Percentiles rank a stretch among this genome's conserved stretches.
phyloP scores from a whole-genome alignment of 37 sponge, comb jelly and placozoan genomes.

The Agelas oroides region DNA sequence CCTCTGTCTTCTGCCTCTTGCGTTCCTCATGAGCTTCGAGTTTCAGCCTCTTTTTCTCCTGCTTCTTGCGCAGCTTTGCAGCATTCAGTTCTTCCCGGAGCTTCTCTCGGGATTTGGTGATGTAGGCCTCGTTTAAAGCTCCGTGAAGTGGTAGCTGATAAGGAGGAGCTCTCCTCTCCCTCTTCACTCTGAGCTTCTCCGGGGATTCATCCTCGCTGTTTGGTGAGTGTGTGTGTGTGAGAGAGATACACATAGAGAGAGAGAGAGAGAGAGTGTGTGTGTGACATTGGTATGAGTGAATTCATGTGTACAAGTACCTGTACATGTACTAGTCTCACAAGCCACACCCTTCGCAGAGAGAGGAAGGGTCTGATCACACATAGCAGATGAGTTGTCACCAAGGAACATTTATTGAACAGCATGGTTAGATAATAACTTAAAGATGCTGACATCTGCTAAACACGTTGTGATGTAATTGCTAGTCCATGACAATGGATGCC shows the following conservation, averaged over 20 bases:
- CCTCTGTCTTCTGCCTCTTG: background rate
- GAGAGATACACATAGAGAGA: conserved; percentile 10
- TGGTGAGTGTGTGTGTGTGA: background rate
- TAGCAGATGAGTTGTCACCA: too few species aligned
- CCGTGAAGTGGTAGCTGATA: background rate
- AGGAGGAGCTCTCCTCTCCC: background rate
- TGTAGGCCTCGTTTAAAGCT: background rate
- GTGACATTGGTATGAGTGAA: too few species aligned
- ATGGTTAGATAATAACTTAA: too few species aligned
- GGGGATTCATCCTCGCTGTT: background rate
- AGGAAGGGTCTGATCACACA: too few species aligned
- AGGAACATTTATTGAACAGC: too few species aligned
- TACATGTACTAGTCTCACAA: too few species aligned
- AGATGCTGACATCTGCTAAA: too few species aligned
- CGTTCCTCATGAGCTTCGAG: background rate
- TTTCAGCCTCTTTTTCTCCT: conserved; percentile 25
- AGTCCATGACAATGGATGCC: too few species aligned
- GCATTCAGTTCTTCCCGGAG: conserved; percentile 40
- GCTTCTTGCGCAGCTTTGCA: conserved; percentile 36
- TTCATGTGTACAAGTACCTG: too few species aligned
- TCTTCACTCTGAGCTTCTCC: background rate
- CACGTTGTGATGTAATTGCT: too few species aligned
- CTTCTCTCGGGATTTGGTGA: conserved; percentile 22
- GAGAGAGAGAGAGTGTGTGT: conserved; percentile 10
- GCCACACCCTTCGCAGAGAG: too few species aligned